Base-by-base conservation (phyloP, 2,113 vertebrate species). In the Sinocyclocheilus maitianheensis region DNA sequence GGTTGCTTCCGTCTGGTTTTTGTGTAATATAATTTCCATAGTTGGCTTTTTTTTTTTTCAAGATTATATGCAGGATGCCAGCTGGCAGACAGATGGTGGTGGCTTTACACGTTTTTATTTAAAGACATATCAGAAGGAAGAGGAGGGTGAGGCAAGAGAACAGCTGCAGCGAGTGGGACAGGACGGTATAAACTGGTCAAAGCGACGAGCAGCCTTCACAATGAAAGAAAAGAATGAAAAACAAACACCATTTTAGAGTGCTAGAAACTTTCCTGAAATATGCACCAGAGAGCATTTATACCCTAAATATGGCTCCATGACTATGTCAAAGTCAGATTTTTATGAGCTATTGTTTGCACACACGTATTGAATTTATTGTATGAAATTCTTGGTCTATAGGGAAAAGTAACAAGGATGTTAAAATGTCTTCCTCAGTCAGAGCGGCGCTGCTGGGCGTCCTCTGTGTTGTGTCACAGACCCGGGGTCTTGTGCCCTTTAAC, bases 71-170 rank as follows among this genome's bases (percentile, higher is more conserved):
- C 93, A 94, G 94, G 93, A 94, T 95, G 91, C 94, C 95, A 95
- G 94, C 94, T 95, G 95, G 94, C 91, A 92, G 93, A 95, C 95
- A 95, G 94, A 95, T 95, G 95, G 94, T 92, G 92, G 94, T 93
- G 94, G 91, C 93, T 94, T 95, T 92, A 94, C 92, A 92, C 90
- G 72, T 92, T 81, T 82, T 87, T 91, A 91, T 92, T 90, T 89
- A 91, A 93, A 94, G 93, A 93, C 91, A 93, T 91, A 94, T 93
- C 93, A 95, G 88, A 94, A 93, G 91, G 91, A 93, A 90, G 91
- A 82, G 81, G 84, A 81, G 84, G 82, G 85, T 63, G 89, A 93
- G 87, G 93, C 91, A 91, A 88, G 87, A 88, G 90, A 93, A 92
- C 94, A 95, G 94, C 94, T 94, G 94, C 91, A 91, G 92, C 90